Evolutionary conservation across 2,888 invertebrate genomes (phyloP).

Genomic region (Sicus ferrugineus): DNA sequence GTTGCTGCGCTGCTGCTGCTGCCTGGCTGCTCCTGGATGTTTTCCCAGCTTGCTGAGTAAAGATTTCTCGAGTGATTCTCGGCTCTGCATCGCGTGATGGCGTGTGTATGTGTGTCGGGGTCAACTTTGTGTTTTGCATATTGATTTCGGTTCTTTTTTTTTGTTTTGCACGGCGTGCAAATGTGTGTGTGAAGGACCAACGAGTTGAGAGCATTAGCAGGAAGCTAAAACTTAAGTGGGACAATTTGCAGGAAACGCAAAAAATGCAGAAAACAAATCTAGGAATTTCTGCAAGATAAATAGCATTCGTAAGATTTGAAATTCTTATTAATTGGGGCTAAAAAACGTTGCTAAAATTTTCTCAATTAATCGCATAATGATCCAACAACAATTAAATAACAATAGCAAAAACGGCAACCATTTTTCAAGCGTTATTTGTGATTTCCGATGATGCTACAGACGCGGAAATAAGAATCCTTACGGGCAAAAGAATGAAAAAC

Average conservation of each 20-base stretch:
- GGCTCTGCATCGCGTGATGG: too few relatives aligned
- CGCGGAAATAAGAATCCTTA: background rate
- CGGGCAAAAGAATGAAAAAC: background rate
- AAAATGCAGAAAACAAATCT: background rate
- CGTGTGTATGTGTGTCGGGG: background rate
- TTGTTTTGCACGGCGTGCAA: too few relatives aligned
- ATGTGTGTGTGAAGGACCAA: too few relatives aligned
- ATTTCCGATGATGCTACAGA: background rate
- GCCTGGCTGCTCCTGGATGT: background rate
- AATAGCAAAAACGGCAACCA: background rate
- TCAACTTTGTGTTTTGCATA: slow-evolving; percentile 23
- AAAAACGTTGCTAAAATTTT: too few relatives aligned
- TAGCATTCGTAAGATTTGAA: too few relatives aligned
- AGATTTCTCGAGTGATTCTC: too few relatives aligned
- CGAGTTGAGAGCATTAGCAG: too few relatives aligned
- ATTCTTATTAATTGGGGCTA: too few relatives aligned
- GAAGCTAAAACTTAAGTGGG: too few relatives aligned
- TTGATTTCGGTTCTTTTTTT: background rate
- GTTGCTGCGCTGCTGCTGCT: background rate
- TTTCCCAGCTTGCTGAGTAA: background rate
- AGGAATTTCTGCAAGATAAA: background rate
- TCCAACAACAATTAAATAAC: too few relatives aligned
- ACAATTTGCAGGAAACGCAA: background rate
- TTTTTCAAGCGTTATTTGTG: background rate
- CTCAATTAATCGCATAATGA: too few relatives aligned